Evolutionary conservation across 2,113 vertebrate genomes (phyloP).

Genomic region (Sapayoa aenigma): DNA sequence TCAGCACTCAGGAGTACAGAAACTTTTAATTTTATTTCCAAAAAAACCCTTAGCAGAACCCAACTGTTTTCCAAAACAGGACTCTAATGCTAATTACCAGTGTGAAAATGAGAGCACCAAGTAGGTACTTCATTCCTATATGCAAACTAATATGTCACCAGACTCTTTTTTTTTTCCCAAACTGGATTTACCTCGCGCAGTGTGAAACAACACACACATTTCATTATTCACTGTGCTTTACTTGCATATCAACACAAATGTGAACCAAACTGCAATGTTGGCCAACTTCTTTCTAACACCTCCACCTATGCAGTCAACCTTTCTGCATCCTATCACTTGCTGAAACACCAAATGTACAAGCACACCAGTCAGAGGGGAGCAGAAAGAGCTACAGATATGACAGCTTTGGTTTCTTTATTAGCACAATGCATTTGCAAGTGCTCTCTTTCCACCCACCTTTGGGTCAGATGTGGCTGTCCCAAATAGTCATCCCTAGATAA

Average conservation of each 20-base stretch:
- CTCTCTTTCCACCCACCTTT: not conserved
- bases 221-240: not conserved
- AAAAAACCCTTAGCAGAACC: not conserved
- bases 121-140: slow-evolving; percentile 2
- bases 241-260: slow-evolving; percentile 5
- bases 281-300: not conserved
- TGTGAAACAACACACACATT: not conserved
- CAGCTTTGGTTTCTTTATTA: not conserved
- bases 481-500: not conserved
- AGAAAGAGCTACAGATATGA: not conserved
- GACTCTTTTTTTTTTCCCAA: not conserved
- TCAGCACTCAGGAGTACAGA: not conserved
- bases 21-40: not conserved
- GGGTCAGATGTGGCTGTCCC: not conserved
- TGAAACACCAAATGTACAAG: not conserved
- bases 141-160: not conserved
- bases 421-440: not conserved
- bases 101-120: slow-evolving; percentile 21
- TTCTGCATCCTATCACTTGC: not conserved
- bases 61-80: not conserved
- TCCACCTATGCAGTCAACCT: not conserved
- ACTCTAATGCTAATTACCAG: not conserved
- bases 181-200: slow-evolving; percentile 25
- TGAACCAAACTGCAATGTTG: not conserved
- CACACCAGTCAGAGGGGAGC: not conserved